Percentiles rank a stretch among this genome's conserved stretches.
Evolutionary conservation across 1,140 invertebrate genomes (phyloP).

Genomic region (Maconellicoccus hirsutus): DNA sequence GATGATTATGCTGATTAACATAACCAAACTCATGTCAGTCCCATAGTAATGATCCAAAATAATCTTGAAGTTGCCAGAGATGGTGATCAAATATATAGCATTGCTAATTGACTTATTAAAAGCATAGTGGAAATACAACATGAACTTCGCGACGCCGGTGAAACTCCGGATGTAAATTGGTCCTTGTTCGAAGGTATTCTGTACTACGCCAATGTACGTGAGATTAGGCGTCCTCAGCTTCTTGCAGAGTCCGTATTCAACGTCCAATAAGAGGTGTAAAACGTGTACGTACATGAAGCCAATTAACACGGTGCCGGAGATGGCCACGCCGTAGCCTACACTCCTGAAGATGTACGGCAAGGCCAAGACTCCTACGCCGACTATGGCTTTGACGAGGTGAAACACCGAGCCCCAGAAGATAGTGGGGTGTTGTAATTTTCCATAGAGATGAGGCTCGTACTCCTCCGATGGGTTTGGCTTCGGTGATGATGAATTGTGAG

Average conservation of each 20-base stretch:
- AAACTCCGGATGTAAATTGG: background rate
- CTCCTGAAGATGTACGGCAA: constrained; percentile 42
- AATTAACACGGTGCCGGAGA: constrained; percentile 32
- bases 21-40: background rate
- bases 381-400: constrained; percentile 38
- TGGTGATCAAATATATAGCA: background rate
- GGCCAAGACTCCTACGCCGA: constrained; percentile 44
- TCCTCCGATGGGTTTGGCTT: background rate
- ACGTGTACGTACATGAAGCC: constrained; percentile 24
- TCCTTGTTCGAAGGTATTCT: background rate
- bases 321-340: constrained; percentile 39
- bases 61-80: background rate
- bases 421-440: background rate
- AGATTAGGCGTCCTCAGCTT: background rate
- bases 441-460: background rate
- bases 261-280: background rate
- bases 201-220: background rate
- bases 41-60: background rate
- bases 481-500: background rate
- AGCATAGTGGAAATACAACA: background rate
- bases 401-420: constrained; percentile 33
- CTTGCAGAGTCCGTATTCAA: background rate
- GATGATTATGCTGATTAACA: too few relatives aligned
- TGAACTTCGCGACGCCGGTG: background rate
- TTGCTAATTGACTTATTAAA: background rate